A percentile compares a stretch with the other conserved stretches of the same genome.
Evolutionary conservation across 2,888 invertebrate species (phyloP).

Genomic region (Clistopyga incitator): DNA sequence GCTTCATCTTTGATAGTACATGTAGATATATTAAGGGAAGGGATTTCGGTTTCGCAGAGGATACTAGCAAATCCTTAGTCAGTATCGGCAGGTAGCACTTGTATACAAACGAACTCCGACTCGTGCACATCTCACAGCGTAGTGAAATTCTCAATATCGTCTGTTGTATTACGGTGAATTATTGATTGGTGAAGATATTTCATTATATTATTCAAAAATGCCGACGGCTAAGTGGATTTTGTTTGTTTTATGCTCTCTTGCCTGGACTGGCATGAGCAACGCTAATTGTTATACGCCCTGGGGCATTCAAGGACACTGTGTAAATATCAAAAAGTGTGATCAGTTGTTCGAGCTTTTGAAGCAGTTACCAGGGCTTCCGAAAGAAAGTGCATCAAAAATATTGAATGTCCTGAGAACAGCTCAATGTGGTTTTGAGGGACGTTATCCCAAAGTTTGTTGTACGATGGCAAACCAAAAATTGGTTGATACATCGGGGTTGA

Average conservation of each 20-base stretch:
- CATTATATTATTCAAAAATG: background rate
- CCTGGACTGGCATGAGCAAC: background rate
- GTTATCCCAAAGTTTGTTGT: slow-evolving; percentile 87
- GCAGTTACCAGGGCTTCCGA: slow-evolving; percentile 34
- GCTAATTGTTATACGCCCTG: slow-evolving; percentile 55
- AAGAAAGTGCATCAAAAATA: slow-evolving; percentile 10
- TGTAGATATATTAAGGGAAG: slow-evolving; percentile 1
- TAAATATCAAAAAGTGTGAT: slow-evolving; percentile 62
- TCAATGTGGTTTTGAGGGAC: slow-evolving; percentile 84
- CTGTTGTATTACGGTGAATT: background rate
- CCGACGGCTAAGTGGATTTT: slow-evolving; percentile 24
- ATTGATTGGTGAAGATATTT: background rate
- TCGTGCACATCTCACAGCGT: background rate
- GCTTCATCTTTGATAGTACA: background rate
- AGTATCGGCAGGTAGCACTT: background rate
- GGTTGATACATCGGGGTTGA: background rate
- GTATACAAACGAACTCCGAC: slow-evolving; percentile 17
- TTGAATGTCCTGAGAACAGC: slow-evolving; percentile 54
- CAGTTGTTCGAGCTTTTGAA: slow-evolving; percentile 45
- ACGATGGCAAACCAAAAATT: slow-evolving; percentile 15
- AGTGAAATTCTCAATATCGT: background rate
- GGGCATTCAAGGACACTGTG: slow-evolving; percentile 57
- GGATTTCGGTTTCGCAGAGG: background rate
- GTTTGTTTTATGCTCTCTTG: background rate
- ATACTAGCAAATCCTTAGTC: background rate